Evolutionary conservation across 2,888 invertebrate genomes (phyloP).

Genomic region (Lagria hirta): DNA sequence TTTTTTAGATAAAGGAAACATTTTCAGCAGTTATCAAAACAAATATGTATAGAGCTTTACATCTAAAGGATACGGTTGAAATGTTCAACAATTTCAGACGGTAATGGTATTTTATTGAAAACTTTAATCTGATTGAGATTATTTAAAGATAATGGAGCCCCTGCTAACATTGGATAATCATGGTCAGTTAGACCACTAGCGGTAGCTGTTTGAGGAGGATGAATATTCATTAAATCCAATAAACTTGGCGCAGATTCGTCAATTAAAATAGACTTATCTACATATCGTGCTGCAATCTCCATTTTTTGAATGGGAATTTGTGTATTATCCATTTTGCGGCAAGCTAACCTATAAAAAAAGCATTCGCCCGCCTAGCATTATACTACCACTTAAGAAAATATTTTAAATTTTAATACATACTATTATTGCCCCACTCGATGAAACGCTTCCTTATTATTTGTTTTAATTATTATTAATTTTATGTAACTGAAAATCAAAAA

Average conservation of each 20-base stretch:
- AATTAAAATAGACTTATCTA: constrained; percentile 71
- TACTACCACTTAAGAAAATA: no score
- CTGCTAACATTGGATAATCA: constrained; percentile 84
- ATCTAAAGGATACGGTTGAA: constrained; percentile 83
- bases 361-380: no score
- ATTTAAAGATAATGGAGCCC: constrained; percentile 64
- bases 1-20: constrained; percentile 34
- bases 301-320: constrained; percentile 62
- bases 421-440: no score
- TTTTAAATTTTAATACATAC: no score
- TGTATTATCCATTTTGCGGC: constrained; percentile 47
- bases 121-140: constrained; percentile 78
- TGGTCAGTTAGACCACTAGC: constrained; percentile 88
- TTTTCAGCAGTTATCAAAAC: constrained; percentile 5
- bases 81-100: constrained; percentile 92
- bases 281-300: constrained; percentile 76
- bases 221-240: constrained; percentile 68
- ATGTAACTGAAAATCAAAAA: no score
- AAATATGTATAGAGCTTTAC: constrained; percentile 6
- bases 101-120: constrained; percentile 82
- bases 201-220: constrained; percentile 71
- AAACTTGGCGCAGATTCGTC: constrained; percentile 74
- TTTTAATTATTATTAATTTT: no score
- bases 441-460: no score
- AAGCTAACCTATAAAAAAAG: no score